Base-by-base conservation (phyloP, 2,888 invertebrate species). In the Drosophila anomalipes region DNA sequence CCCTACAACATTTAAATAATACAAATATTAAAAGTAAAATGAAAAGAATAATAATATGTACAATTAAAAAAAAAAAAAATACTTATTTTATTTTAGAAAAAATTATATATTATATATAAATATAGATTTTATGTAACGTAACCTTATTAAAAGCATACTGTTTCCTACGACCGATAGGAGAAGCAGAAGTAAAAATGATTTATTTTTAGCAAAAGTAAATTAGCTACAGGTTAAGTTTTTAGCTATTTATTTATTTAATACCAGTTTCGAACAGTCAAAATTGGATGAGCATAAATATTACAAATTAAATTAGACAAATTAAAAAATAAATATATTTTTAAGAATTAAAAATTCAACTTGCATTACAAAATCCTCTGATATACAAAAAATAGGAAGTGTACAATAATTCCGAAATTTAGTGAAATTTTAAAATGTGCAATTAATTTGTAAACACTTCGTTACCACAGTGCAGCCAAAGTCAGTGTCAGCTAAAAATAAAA, bases 401-500 rank as follows among this genome's bases (percentile, higher is more conserved):
- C 16, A 26, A 4, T 22, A 47, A 7, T 16, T 47, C 1, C 47
- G 4, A 14, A 1, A 7, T 16, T 32, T 28, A 26, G 1, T 47
- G 19, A 22, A 2, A 22, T 53, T 51, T 10, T 10, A 35, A 26
- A 9, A 33, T 7, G 22, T 33, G n/a, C 4, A 44, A n/a, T 5
- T 5, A 39, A n/a, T 54, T 33, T 33, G 32, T n/a, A 30, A 16
- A n/a, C 47, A 26, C 26, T 26, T 28, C 14, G 1, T 3, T 28
- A 35, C 67, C 85, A 89, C 65, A 52, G 88, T 85, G 82, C 85
- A 49, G 59, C 53, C 85, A 77, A 89, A 85, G 79, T 73, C 80
- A 74, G 64, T 68, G 79, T 74, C 81, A 81, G 89, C 82, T 89
- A 82, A 89, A 89, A 90, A 83, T 82, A 83, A 88, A 88, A 88